Conservation (phyloP, 1,140 invertebrate genomes). For the Archivesica marissinica region DNA sequence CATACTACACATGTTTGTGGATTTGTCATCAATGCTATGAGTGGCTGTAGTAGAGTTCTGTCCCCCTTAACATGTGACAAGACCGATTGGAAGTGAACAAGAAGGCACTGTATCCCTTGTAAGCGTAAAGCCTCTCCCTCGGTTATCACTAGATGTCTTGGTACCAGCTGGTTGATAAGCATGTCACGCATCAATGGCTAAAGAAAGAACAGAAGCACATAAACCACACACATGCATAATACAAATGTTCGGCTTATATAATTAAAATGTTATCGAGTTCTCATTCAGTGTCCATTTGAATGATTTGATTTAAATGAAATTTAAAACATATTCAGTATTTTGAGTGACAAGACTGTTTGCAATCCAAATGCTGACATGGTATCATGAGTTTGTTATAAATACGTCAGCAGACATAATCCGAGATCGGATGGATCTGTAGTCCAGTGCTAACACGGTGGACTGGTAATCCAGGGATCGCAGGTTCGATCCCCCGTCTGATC, state of each 20-base stretch:
- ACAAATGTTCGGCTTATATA: no score
- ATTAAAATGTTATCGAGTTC: no score
- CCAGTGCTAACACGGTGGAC: no score
- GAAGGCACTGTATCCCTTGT: conserved; percentile 49
- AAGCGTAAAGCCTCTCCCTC: conserved; percentile 5
- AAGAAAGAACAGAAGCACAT: neutral
- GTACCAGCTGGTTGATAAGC: conserved; percentile 55
- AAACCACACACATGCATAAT: no score
- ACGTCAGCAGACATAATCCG: no score
- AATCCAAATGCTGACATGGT: no score
- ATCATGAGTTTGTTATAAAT: no score
- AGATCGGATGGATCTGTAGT: no score
- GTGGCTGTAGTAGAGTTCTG: conserved; percentile 19
- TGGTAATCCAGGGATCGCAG: no score
- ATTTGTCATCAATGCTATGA: neutral
- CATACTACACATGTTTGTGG: neutral
- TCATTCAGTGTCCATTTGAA: neutral
- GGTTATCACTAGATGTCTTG: neutral
- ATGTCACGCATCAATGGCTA: conserved; percentile 5
- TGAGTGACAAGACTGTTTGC: neutral
- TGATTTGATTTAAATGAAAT: neutral
- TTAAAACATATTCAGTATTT: no score
- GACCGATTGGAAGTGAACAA: conserved; percentile 44
- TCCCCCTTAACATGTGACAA: neutral
- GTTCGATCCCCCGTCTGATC: no score